A percentile compares a stretch with the other conserved stretches of the same genome.
These are phyloP conservation scores for Phrynocephalus forsythii DNA, from an alignment of 2,797 vertebrate genomes.

Conservation along the genomic window DNA sequence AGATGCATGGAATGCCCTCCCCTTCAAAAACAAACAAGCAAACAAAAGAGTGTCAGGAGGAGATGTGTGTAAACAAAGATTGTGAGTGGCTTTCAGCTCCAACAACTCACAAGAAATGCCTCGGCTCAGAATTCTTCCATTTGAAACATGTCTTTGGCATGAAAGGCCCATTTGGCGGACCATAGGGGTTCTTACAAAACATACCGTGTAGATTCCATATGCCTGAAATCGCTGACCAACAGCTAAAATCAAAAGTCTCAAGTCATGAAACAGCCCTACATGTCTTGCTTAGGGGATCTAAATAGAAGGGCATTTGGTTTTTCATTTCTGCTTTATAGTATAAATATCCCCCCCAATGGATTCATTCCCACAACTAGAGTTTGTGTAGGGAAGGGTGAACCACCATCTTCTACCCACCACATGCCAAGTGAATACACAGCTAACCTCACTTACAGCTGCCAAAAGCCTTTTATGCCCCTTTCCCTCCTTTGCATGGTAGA, in stretches of 20 bases:
- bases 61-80: not conserved
- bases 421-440: not conserved
- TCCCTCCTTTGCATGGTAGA: not conserved
- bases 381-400: not conserved
- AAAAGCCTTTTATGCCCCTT: not conserved
- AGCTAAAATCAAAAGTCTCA: not conserved
- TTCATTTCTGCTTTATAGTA: not conserved
- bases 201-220: not conserved
- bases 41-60: not conserved
- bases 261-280: not conserved
- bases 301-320: slow-evolving; percentile 6
- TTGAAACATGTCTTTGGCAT: not conserved
- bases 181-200: not conserved
- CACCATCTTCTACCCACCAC: not conserved
- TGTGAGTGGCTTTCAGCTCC: not conserved
- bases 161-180: not conserved
- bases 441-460: slow-evolving; percentile 14
- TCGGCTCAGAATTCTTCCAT: not conserved
- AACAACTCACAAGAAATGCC: not conserved
- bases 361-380: not conserved
- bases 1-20: not conserved
- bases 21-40: no score
- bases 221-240: not conserved
- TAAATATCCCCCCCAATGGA: not conserved
- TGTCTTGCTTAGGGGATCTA: not conserved